Percentiles rank a stretch among this genome's conserved stretches.
Conservation (phyloP, 2,113 vertebrate genomes). For the Rissa tridactyla region DNA sequence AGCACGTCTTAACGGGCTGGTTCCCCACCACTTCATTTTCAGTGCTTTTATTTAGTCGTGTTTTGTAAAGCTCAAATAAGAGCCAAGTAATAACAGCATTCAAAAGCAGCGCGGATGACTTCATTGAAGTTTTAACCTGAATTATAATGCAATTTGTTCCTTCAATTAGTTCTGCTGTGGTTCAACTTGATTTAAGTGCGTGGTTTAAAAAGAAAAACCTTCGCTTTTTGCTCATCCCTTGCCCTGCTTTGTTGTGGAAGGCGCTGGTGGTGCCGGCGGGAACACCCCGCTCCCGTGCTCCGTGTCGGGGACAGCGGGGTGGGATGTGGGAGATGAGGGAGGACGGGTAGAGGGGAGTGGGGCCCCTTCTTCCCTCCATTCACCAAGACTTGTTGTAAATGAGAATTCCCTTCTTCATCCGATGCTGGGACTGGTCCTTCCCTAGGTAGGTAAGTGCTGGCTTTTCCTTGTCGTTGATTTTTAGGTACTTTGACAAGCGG, state of each 20-base stretch:
- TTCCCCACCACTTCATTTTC: background rate
- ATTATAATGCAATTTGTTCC: background rate
- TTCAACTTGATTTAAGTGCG: background rate
- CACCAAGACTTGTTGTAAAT: background rate
- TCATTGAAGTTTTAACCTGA: background rate
- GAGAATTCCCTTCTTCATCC: background rate
- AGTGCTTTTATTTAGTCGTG: background rate
- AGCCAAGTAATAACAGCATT: background rate
- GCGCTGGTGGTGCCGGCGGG: background rate
- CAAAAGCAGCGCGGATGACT: background rate
- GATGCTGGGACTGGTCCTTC: accelerated
- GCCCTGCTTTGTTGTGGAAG: background rate
- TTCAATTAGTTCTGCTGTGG: background rate
- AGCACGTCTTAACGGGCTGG: background rate
- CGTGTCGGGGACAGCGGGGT: accelerated
- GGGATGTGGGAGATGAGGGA: background rate
- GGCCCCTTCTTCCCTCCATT: background rate
- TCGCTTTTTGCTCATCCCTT: background rate
- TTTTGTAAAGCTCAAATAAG: background rate
- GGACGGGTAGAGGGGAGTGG: background rate
- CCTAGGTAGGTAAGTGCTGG: accelerated
- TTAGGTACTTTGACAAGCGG: background rate
- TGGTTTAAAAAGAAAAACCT: background rate
- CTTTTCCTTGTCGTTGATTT: background rate
- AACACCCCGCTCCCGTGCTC: background rate